Evolutionary conservation across 2,113 vertebrate genomes (phyloP).

Genomic region (Oceanites oceanicus): DNA sequence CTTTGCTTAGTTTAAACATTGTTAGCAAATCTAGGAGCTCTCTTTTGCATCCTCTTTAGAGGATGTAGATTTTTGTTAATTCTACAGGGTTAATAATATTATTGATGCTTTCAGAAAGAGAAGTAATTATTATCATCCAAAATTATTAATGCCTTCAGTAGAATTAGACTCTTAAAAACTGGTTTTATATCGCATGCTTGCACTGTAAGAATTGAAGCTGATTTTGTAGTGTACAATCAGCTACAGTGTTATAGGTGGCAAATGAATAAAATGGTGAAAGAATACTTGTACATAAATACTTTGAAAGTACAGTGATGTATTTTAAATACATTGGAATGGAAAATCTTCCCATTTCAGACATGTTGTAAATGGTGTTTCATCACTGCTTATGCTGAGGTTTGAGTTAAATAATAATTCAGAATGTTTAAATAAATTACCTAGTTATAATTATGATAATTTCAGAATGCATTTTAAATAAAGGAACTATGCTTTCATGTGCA

Average conservation of each 20-base stretch:
- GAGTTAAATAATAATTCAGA: not conserved
- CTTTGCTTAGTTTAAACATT: not conserved
- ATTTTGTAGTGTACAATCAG: not conserved
- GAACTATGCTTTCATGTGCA: constrained; percentile 38
- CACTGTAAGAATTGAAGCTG: not conserved
- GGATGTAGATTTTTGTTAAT: too few species aligned
- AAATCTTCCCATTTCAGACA: not conserved
- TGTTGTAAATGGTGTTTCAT: not conserved
- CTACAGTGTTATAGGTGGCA: not conserved
- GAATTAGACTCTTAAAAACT: not conserved
- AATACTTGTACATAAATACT: not conserved
- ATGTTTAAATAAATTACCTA: constrained; percentile 38
- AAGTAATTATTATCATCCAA: not conserved
- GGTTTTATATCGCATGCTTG: not conserved
- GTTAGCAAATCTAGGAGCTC: not conserved
- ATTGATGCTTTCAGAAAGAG: not conserved
- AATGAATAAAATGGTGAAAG: not conserved
- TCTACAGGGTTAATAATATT: not conserved
- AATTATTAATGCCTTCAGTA: not conserved
- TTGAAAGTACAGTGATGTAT: not conserved
- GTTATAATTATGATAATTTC: constrained; percentile 51
- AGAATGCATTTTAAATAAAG: constrained; percentile 65
- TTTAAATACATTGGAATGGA: not conserved
- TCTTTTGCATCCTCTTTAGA: not conserved
- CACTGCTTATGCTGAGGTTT: not conserved